These are phyloP conservation scores for Drosophila mulleri DNA, from an alignment of 2,888 invertebrate genomes.

Conservation along the genomic window DNA sequence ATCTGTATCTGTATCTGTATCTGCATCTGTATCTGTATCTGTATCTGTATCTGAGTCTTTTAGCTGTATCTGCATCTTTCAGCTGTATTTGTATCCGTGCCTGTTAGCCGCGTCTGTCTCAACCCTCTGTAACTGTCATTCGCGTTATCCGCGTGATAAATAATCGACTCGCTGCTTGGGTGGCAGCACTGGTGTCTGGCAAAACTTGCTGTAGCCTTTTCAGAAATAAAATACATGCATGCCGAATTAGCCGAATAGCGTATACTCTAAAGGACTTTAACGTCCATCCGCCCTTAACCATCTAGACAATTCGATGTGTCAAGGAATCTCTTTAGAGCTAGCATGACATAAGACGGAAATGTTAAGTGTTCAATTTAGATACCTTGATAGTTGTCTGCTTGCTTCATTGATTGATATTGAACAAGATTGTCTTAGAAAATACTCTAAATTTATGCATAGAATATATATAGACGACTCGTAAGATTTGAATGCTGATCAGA, in stretches of 20 bases:
- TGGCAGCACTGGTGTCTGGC: constrained; percentile 31
- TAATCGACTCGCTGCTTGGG: constrained; percentile 55
- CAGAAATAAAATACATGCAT: neutral
- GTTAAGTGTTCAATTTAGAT: no score
- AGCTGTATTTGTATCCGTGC: constrained; percentile 9
- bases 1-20: neutral
- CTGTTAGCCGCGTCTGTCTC: constrained; percentile 23
- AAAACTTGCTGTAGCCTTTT: constrained; percentile 24
- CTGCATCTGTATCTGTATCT: neutral
- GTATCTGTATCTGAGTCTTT: neutral
- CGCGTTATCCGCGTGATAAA: constrained; percentile 57
- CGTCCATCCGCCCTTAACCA: neutral
- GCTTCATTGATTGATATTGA: neutral
- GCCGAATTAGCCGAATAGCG: neutral
- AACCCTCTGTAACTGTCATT: constrained; percentile 33
- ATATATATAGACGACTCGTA: neutral
- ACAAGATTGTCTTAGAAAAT: neutral
- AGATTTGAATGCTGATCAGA: neutral
- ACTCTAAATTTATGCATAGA: neutral
- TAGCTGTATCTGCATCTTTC: neutral
- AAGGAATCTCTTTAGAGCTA: neutral
- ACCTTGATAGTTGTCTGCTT: neutral
- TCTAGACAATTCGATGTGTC: no score
- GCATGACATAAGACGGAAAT: neutral
- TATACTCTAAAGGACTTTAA: neutral